Evolutionary conservation across 2,888 invertebrate species (phyloP).

Genomic region (Drosophila quinaria): DNA sequence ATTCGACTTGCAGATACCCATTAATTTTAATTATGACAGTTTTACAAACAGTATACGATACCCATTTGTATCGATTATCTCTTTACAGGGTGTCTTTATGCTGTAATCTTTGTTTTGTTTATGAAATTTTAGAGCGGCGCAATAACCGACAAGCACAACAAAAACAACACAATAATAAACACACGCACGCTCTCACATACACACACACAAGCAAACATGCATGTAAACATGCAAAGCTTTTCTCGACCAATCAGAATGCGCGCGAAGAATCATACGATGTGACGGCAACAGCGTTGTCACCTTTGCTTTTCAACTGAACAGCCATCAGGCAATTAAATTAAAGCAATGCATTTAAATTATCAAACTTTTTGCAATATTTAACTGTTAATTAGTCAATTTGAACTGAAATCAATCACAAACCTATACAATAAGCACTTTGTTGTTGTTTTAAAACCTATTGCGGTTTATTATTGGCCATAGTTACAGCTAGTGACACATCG

Average conservation of each 20-base stretch:
- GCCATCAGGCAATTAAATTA: slow-evolving; percentile 15
- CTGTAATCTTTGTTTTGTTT: slow-evolving; percentile 66
- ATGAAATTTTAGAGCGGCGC: slow-evolving; percentile 68
- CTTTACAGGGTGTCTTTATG: slow-evolving; percentile 29
- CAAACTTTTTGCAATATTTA: not conserved
- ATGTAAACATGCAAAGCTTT: slow-evolving; percentile 49
- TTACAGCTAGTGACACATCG: slow-evolving; percentile 1
- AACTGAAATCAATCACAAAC: slow-evolving; percentile 16
- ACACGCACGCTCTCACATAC: slow-evolving; percentile 15
- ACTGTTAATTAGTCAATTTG: not conserved
- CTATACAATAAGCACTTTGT: slow-evolving; percentile 30
- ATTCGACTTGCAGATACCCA: slow-evolving; percentile 6
- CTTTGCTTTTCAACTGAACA: slow-evolving; percentile 21
- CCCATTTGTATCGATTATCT: not conserved
- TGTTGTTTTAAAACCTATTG: slow-evolving; percentile 21
- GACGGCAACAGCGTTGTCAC: slow-evolving; percentile 66
- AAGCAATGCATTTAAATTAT: slow-evolving; percentile 5
- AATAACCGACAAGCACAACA: slow-evolving; percentile 52
- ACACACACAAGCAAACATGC: slow-evolving; percentile 22
- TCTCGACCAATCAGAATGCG: slow-evolving; percentile 82
- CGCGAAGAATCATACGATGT: slow-evolving; percentile 85
- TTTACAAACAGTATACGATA: not conserved
- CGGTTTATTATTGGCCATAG: slow-evolving; percentile 36
- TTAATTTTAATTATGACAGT: not conserved
- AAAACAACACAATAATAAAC: slow-evolving; percentile 36